Base-by-base conservation (phyloP, 1,140 invertebrate species). In the Macrostomum lignano region DNA sequence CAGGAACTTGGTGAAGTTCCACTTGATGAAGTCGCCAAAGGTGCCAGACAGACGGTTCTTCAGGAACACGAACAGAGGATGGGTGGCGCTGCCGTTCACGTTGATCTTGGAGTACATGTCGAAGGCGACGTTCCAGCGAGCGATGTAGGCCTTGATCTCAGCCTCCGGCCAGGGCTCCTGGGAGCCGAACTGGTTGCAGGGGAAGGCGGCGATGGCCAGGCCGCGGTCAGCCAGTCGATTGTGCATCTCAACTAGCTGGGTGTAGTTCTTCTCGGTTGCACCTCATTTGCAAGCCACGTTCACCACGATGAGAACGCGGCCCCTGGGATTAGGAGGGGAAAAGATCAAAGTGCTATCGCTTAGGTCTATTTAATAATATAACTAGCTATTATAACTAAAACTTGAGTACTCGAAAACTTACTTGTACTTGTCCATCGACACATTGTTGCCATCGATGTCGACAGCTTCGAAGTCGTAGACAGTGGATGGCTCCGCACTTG, bases 1-100 rank as follows among this genome's bases (percentile, higher is more conserved):
- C 24, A 93, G 63, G 52, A 93, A 94, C 50, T 93, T 93, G 3
- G 76, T 75, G 44, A 91, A 93, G 55, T 93, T 94, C 84, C 84
- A 93, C 49, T 91, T 88, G 40, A 91, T 81, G 25, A 65, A 58
- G 50, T 55, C 42, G 29, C 47, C 46, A 11, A 59, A 35, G 6
- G 48, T 50, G 24, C 61, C 60, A 31, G 43, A 39, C 40, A 77
- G 67, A 40, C 74, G 75, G 15, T 66, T 52, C 55, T 86, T 81
- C 39, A 93, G 59, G 49, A 70, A 91, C 37, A 72, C 71, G 60
- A 67, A 93, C n/a, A 91, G 47, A 0, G 81, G 79, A 58, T 73
- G 68, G 7, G 78, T 70, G 38, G 69, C 55, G 7, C 70, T 65
- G 0, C 79, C 78, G 54, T 88, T 88, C 0, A 91, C 81, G 44